Percentiles rank a stretch among this genome's conserved stretches.
phyloP scores from a whole-genome alignment of 2,797 vertebrate species.

The Sebastes vulpes region DNA sequence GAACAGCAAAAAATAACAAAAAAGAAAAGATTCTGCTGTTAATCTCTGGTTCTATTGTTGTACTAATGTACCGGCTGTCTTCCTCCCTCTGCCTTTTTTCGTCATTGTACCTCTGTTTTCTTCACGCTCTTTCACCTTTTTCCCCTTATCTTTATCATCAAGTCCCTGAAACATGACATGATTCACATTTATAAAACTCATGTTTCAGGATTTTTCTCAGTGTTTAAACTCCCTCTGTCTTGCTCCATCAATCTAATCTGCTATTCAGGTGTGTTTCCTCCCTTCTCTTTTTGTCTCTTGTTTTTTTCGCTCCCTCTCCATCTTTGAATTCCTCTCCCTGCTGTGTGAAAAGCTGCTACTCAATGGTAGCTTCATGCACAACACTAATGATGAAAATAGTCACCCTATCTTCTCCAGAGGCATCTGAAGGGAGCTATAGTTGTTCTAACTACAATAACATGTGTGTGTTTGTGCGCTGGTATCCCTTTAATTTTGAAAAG shows the following conservation, averaged over 20 bases:
- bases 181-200: neutral
- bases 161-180: neutral
- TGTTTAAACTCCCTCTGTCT: neutral
- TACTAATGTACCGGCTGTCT: constrained; percentile 3
- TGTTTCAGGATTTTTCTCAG: neutral
- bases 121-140: neutral
- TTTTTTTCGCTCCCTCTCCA: neutral
- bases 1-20: constrained; percentile 52
- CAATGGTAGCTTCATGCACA: constrained; percentile 47
- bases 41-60: constrained; percentile 54
- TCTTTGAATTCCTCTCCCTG: constrained; percentile 24
- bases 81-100: neutral
- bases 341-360: constrained; percentile 41
- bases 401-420: constrained; percentile 41
- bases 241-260: neutral
- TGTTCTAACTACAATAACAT: constrained; percentile 25
- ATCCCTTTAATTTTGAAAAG: constrained; percentile 66
- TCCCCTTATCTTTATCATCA: neutral
- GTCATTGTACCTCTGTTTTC: neutral
- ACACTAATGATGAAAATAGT: constrained; percentile 66
- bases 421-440: constrained; percentile 29
- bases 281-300: neutral
- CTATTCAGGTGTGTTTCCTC: neutral
- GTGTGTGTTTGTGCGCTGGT: constrained; percentile 2
- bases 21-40: constrained; percentile 50